A percentile compares a stretch with the other conserved stretches of the same genome.
Conservation (phyloP, 2,888 invertebrate species). For the Phalera bucephala region DNA sequence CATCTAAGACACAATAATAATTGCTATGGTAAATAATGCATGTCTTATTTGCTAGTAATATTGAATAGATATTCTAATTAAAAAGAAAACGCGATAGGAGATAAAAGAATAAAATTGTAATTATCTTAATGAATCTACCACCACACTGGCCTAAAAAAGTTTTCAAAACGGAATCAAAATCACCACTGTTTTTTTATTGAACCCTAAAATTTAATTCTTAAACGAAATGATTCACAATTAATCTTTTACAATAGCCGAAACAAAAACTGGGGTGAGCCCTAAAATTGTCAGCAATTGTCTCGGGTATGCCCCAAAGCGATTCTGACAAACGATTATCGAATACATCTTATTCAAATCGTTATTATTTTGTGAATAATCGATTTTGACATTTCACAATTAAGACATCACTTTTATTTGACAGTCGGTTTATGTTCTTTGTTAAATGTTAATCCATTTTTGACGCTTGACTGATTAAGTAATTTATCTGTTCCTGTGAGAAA, state of each 20-base stretch:
- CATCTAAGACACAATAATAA: no score
- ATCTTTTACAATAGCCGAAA: conserved; percentile 30
- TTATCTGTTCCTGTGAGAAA: conserved; percentile 51
- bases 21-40: no score
- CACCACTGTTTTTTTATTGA: no score
- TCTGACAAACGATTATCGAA: conserved; percentile 58
- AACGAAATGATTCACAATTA: conserved; percentile 19
- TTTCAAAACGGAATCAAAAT: no score
- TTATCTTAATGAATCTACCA: no score
- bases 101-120: no score
- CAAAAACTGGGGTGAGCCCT: conserved; percentile 24
- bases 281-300: conserved; percentile 24
- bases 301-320: conserved; percentile 38
- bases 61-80: no score
- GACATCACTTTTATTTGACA: conserved; percentile 42
- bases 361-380: conserved; percentile 65
- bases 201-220: conserved; percentile 18
- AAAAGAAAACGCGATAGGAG: no score
- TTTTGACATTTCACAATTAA: conserved; percentile 57
- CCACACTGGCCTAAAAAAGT: no score
- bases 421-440: conserved; percentile 53
- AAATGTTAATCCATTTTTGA: conserved; percentile 57
- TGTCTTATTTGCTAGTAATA: no score
- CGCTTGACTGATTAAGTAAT: conserved; percentile 51
- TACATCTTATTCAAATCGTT: conserved; percentile 71